Evolutionary conservation across 2,113 vertebrate genomes (phyloP).

Genomic region (Galbula dea): DNA sequence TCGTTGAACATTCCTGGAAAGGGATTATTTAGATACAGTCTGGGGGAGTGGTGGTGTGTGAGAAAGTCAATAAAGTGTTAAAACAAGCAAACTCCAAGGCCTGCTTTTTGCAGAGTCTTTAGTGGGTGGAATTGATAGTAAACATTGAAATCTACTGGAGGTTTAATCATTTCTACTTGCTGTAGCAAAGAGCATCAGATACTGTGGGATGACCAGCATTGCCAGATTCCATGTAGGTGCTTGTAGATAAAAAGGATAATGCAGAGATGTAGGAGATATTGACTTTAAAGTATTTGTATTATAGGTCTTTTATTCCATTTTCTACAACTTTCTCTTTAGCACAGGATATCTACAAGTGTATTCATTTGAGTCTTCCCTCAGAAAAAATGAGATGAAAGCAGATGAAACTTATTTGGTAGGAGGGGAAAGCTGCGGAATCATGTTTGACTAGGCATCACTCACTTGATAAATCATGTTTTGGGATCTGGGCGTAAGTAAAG

Average conservation of each 20-base stretch:
- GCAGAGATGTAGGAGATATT: neutral
- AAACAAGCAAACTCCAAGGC: neutral
- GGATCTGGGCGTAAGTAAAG: neutral
- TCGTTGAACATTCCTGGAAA: neutral
- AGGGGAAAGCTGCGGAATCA: neutral
- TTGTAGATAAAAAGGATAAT: neutral
- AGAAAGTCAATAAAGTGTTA: neutral
- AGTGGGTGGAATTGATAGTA: neutral
- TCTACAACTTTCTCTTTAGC: neutral
- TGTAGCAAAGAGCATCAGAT: neutral
- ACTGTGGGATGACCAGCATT: neutral
- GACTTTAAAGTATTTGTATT: neutral
- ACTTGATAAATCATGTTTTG: neutral
- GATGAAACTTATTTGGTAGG: neutral
- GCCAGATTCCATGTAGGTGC: neutral
- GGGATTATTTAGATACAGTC: neutral
- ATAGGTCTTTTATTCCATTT: neutral
- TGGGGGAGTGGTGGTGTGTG: too few species aligned
- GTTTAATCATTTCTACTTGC: neutral
- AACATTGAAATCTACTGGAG: neutral
- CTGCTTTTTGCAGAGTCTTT: neutral
- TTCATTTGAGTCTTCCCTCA: accelerated
- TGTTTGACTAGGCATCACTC: neutral
- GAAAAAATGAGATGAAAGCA: neutral
- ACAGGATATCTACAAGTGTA: neutral